Base-by-base conservation (phyloP, 2,888 invertebrate genomes). In the Melinaea menophilus region DNA sequence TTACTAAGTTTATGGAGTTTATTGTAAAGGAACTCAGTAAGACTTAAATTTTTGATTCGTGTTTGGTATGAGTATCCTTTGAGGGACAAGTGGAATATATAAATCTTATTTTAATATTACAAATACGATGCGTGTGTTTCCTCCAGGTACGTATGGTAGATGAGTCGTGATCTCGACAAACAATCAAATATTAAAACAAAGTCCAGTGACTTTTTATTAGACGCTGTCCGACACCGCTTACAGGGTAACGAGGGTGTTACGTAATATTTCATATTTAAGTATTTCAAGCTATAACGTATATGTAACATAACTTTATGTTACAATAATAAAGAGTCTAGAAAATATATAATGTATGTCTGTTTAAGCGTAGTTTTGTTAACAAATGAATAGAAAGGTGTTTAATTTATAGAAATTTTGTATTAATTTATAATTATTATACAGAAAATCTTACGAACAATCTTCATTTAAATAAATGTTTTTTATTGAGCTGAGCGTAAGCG, bases 181-280 rank as follows among this genome's bases (percentile, higher is more conserved):
- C 51, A 31, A 9, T 31, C 11, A 31, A 51, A 51, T 7, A n/a
- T 51, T 51, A 31, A 51, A 51, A 51, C 51, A 51, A 51, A 51
- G 31, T 31, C 48, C 13, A 4, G 31, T 31, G 22, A 51, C 3
- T 31, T 11, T n/a, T n/a, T 51, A 31, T 31, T 51, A 51, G 51
- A 51, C 51, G 51, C 31, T 51, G 41, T 41, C 41, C 11, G 41
- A 41, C 51, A 51, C n/a, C n/a, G 9, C 31, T 11, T 41, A 51
- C 11, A 51, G 31, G 0, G n/a, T 51, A 31, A 51, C 11, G 31
- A n/a, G 22, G 22, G 22, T 22, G 13, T 22, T 22, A 51, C 48
- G 9, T 31, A 31, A 31, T 31, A 51, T 13, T 48, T 4, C n/a
- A 48, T 48, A 4, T 51, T 41, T 41, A 2, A 41, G 1, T 41